These are phyloP conservation scores for Bos javanicus DNA, from an alignment of 2,113 vertebrate genomes.

Conservation along the genomic window DNA sequence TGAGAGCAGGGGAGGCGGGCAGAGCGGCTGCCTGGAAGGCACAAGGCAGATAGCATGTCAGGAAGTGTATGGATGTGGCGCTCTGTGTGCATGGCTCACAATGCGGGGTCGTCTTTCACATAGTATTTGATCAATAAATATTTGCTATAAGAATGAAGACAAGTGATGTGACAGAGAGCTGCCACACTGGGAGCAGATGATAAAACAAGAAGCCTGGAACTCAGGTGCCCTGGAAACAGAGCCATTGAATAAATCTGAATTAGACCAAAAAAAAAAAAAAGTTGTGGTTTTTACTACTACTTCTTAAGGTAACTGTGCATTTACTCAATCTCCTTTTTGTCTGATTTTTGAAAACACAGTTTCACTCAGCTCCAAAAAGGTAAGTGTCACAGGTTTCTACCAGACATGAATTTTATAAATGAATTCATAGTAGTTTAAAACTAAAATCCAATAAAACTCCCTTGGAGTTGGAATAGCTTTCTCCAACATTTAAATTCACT, in stretches of 20 bases:
- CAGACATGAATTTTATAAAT: background rate
- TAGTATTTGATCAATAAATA: background rate
- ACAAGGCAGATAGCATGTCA: fast-evolving
- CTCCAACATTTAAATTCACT: background rate
- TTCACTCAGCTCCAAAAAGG: background rate
- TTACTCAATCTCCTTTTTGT: background rate
- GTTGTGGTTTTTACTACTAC: background rate
- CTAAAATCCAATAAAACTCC: background rate
- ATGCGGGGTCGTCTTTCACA: background rate
- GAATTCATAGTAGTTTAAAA: background rate
- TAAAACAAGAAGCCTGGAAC: background rate
- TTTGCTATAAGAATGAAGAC: background rate
- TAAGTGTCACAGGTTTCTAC: background rate
- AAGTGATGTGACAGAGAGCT: background rate
- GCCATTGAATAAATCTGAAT: background rate
- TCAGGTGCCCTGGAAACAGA: background rate
- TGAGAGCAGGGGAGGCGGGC: fast-evolving
- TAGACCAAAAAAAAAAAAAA: background rate
- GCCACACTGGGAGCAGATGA: background rate
- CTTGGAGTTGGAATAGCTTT: background rate
- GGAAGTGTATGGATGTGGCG: fast-evolving
- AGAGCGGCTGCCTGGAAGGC: background rate
- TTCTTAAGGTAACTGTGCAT: background rate
- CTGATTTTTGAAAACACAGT: background rate
- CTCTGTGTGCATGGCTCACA: fast-evolving